Percentiles rank a stretch among this genome's conserved stretches.
These are phyloP conservation scores for Dicaeum eximium DNA, from an alignment of 2,113 vertebrate species.

Conservation along the genomic window DNA sequence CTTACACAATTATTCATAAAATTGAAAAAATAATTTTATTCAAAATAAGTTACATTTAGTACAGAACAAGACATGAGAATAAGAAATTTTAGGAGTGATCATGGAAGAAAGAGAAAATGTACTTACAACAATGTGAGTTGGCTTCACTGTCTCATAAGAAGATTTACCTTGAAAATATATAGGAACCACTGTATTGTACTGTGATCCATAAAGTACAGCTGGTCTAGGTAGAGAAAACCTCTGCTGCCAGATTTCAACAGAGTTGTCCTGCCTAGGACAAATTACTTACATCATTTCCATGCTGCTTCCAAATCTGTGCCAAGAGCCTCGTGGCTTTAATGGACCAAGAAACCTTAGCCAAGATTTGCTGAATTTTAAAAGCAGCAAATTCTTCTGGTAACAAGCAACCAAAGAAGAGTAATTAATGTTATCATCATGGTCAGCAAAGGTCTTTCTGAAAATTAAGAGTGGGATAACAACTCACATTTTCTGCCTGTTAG, in stretches of 20 bases:
- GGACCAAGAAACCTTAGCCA: not conserved
- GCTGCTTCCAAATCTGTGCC: not conserved
- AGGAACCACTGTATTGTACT: not conserved
- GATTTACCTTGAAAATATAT: not conserved
- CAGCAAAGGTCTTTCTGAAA: not conserved
- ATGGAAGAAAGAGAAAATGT: not conserved
- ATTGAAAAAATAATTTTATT: not conserved
- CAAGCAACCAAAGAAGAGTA: not conserved
- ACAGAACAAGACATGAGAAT: not conserved
- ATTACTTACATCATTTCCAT: not conserved
- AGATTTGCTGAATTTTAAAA: not conserved
- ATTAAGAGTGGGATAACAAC: not conserved
- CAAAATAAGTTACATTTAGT: not conserved
- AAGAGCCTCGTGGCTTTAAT: not conserved
- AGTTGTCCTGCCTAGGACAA: not conserved
- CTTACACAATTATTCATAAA: not conserved
- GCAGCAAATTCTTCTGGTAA: not conserved
- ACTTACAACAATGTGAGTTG: not conserved
- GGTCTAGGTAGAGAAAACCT: not conserved
- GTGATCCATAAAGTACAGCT: not conserved
- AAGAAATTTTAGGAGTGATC: not conserved
- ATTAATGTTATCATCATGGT: not conserved
- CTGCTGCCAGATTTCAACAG: not conserved
- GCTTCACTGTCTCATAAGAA: not conserved
- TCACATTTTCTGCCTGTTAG: not conserved